A percentile compares a stretch with the other conserved stretches of the same genome.
Evolutionary conservation across 2,797 vertebrate genomes (phyloP).

Genomic region (Parauchenoglanis ngamensis): DNA sequence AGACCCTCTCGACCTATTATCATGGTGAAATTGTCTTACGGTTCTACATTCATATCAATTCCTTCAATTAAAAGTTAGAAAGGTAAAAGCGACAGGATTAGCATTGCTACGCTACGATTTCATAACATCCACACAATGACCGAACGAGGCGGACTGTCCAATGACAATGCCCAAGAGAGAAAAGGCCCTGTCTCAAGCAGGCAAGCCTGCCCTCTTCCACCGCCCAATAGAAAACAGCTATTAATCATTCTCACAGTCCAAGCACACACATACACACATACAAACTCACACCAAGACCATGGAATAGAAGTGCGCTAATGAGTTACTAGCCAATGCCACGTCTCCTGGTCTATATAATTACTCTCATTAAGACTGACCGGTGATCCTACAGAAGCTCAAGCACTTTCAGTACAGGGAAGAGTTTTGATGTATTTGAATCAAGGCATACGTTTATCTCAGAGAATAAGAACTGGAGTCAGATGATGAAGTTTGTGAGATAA

Average conservation of each 20-base stretch:
- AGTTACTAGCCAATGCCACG: not conserved
- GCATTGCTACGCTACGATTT: not conserved
- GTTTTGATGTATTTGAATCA: not conserved
- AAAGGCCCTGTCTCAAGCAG: constrained; percentile 1
- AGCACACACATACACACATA: not conserved
- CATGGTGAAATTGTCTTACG: not conserved
- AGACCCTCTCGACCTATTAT: not conserved
- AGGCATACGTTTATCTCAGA: not conserved
- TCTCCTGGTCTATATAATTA: not conserved
- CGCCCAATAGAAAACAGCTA: not conserved
- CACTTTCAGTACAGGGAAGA: not conserved
- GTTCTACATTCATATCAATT: not conserved
- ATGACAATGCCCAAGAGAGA: not conserved
- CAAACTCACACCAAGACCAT: not conserved
- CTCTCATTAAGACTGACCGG: not conserved
- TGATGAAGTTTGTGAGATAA: not conserved
- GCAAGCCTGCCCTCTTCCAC: not conserved
- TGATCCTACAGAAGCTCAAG: too few relatives aligned
- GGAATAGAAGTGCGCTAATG: not conserved
- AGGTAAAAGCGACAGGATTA: constrained; percentile 4
- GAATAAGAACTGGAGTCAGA: not conserved
- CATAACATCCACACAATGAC: not conserved
- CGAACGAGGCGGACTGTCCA: not conserved
- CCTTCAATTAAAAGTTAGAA: not conserved
- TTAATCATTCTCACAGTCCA: constrained; percentile 7